Evolutionary conservation across 1,140 invertebrate species (phyloP), one percentile per base, ranked within the genome.

Genomic region (Drosophila bifasciata): DNA sequence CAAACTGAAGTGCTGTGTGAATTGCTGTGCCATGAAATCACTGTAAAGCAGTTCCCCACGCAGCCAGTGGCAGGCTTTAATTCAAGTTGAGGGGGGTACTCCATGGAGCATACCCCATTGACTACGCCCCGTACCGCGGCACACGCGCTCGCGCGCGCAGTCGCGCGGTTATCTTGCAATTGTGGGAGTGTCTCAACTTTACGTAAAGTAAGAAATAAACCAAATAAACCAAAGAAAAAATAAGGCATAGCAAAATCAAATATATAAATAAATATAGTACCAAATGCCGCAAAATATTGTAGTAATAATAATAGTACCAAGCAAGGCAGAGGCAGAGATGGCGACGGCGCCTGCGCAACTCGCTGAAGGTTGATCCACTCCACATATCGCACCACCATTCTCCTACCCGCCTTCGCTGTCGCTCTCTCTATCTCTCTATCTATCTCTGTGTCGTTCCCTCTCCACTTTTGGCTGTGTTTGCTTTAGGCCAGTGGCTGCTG

Each of bases 171-270:
- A 81, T 86, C 83, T 83, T 89, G 83, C 83, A 88, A 88, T 88
- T 88, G 83, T 88, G 78, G 83, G 83, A 88, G 83, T 88, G 83
- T 88, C 83, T 79, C 83, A 88, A 88, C 78, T 88, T 88, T 88
- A 83, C 79, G 79, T 89, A 83, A 88, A 88, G 81, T 83, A 88
- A 88, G 81, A 88, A 88, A 88, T 78, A 78, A 83, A 61, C 61
- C 77, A 59, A 76, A n/a, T n/a, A 40, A 40, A 48, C 60, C 64
- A 64, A 69, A 75, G 70, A 69, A 60, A 83, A 85, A 78, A 70
- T 76, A 64, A 66, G 11, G 11, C 32, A 36, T 1, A 36, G 3
- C 13, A 13, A 36, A 56, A 69, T 68, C 63, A 56, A 69, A 69
- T 84, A 68, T 88, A 76, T 68, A 76, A 73, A 74, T 79, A 86